These are phyloP conservation scores for Luidia sarsii DNA, from an alignment of 53 echinoderm and acorn worm species.

Conservation along the genomic window DNA sequence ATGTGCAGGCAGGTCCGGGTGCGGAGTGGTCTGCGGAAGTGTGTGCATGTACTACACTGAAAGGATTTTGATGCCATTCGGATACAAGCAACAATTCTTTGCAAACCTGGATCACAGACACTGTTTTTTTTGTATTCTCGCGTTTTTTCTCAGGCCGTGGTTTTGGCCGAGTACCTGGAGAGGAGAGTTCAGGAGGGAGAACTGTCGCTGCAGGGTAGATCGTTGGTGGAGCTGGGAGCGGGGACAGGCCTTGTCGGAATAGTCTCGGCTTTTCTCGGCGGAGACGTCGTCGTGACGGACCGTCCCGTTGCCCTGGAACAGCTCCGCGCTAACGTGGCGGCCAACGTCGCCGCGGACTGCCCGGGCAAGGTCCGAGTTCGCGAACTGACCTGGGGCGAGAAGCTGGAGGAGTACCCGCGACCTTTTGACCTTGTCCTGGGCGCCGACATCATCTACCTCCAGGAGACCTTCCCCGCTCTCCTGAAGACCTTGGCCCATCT, in stretches of 20 bases:
- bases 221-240: constrained; percentile 87
- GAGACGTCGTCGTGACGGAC: constrained; percentile 70
- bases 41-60: no score
- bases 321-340: constrained; percentile 69
- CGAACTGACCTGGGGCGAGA: constrained; percentile 73
- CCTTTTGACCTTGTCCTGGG: constrained; percentile 84
- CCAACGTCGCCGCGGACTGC: constrained; percentile 54
- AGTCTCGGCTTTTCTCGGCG: constrained; percentile 76
- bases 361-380: constrained; percentile 17
- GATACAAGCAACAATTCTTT: no score
- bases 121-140: background rate
- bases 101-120: background rate
- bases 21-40: no score
- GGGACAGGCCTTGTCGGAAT: constrained; percentile 94
- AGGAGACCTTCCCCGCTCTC: constrained; percentile 78
- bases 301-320: constrained; percentile 60
- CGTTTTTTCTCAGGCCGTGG: constrained; percentile 72
- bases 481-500: constrained; percentile 74
- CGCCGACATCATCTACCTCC: constrained; percentile 94
- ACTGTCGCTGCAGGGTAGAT: constrained; percentile 55
- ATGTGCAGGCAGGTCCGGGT: no score
- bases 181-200: constrained; percentile 12
- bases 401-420: constrained; percentile 56
- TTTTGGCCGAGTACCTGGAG: constrained; percentile 88
- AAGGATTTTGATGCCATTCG: no score